Evolutionary conservation across 2,888 invertebrate genomes (phyloP).

Genomic region (Drosophila cognata): DNA sequence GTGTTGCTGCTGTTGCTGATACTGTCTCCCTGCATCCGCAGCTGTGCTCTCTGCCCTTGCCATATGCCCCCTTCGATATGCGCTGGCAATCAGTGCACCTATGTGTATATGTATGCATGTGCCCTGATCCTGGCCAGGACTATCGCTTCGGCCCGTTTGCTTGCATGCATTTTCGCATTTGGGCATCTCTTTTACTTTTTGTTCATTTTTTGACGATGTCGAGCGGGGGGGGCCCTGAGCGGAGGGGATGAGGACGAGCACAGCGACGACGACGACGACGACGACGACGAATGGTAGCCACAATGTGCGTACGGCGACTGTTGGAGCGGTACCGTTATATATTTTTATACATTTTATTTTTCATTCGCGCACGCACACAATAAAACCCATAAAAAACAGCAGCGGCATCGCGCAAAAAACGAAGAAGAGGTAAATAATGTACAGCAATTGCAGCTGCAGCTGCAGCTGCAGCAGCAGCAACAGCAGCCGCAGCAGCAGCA

Average conservation of each 20-base stretch:
- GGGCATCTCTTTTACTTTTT: slow-evolving; percentile 79
- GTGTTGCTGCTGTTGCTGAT: slow-evolving; percentile 20
- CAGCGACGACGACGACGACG: background rate
- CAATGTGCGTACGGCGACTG: slow-evolving; percentile 63
- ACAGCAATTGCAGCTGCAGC: slow-evolving; percentile 44
- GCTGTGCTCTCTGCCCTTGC: slow-evolving; percentile 12
- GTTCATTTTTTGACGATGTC: slow-evolving; percentile 71
- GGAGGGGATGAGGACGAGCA: slow-evolving; percentile 10
- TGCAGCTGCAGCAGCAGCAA: background rate
- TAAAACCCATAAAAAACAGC: slow-evolving; percentile 81
- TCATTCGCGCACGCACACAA: slow-evolving; percentile 83
- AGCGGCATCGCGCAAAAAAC: slow-evolving; percentile 63
- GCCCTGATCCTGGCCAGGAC: slow-evolving; percentile 67
- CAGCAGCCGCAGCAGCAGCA: slow-evolving; percentile 31
- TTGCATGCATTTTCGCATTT: slow-evolving; percentile 76
- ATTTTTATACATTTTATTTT: slow-evolving; percentile 82
- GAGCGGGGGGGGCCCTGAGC: slow-evolving; percentile 17
- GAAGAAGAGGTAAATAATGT: slow-evolving; percentile 78
- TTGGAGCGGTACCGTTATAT: slow-evolving; percentile 78
- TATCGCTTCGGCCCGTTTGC: slow-evolving; percentile 78
- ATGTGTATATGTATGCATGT: slow-evolving; percentile 45
- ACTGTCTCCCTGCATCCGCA: slow-evolving; percentile 14
- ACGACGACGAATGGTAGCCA: slow-evolving; percentile 55
- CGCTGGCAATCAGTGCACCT: slow-evolving; percentile 76
- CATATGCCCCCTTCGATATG: slow-evolving; percentile 33